Conservation (phyloP, 2,888 invertebrate genomes). For the Agriopis leucophaearia region DNA sequence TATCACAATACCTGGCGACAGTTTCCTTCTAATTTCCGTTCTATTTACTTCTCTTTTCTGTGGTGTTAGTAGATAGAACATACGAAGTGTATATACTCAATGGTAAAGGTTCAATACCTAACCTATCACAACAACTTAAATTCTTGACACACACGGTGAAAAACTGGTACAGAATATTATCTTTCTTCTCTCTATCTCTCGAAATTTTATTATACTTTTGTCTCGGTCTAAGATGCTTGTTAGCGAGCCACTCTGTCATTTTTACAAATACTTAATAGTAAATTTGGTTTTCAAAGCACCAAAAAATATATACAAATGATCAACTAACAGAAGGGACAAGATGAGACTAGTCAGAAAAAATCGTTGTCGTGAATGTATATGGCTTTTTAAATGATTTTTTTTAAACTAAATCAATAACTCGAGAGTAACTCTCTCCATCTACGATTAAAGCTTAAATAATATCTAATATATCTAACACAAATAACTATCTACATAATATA, state of each 20-base stretch:
- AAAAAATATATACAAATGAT: constrained; percentile 63
- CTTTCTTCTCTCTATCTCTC: no score
- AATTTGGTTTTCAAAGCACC: constrained; percentile 58
- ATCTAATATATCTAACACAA: constrained; percentile 4
- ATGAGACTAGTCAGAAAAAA: constrained; percentile 67
- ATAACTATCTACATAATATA: constrained; percentile 19
- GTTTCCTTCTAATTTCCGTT: no score
- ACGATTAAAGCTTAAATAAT: constrained; percentile 33
- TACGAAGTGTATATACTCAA: no score
- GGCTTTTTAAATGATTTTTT: constrained; percentile 51
- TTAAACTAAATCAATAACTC: constrained; percentile 15
- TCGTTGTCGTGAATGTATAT: constrained; percentile 69
- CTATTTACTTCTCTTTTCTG: no score
- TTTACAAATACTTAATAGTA: background rate
- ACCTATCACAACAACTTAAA: no score
- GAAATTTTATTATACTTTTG: background rate
- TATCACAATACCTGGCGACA: no score
- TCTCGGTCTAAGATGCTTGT: background rate
- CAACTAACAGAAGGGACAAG: constrained; percentile 51
- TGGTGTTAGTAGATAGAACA: no score
- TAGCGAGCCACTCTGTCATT: constrained; percentile 6
- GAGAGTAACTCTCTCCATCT: constrained; percentile 17
- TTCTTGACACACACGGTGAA: background rate
- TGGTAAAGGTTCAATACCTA: no score
- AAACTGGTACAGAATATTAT: background rate